Percentiles rank a stretch among this genome's conserved stretches.
Evolutionary conservation across 2,888 invertebrate species (phyloP).

Genomic region (Nineta flava): DNA sequence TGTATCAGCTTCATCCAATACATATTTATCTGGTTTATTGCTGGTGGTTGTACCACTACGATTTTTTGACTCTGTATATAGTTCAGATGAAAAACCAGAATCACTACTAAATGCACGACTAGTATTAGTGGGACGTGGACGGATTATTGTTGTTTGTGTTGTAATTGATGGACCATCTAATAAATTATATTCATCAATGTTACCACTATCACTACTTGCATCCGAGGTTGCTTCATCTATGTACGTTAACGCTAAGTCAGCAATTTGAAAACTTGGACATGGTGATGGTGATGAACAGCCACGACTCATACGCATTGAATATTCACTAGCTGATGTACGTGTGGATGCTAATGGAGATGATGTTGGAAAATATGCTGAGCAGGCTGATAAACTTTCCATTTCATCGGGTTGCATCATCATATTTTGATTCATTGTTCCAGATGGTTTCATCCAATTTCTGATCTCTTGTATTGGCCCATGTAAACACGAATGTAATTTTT

Average conservation of each 20-base stretch:
- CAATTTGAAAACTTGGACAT: conserved; percentile 26
- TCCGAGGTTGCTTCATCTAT: conserved; percentile 27
- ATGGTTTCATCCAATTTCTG: conserved; percentile 36
- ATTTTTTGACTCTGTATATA: conserved; percentile 29
- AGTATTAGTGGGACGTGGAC: conserved; percentile 4
- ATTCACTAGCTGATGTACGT: conserved; percentile 21
- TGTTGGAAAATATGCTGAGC: conserved; percentile 22
- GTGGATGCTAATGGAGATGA: conserved; percentile 11
- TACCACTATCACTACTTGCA: conserved; percentile 10
- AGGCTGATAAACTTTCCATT: conserved; percentile 27
- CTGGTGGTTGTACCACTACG: conserved; percentile 12
- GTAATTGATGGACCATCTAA: neutral
- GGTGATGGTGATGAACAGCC: conserved; percentile 17
- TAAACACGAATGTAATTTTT: conserved; percentile 39
- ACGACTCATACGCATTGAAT: conserved; percentile 15
- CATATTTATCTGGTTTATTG: conserved; percentile 25
- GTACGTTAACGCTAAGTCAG: conserved; percentile 26
- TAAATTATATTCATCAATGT: conserved; percentile 6
- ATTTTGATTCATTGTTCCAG: conserved; percentile 19
- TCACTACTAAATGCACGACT: conserved; percentile 28
- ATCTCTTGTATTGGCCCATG: conserved; percentile 39
- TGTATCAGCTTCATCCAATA: conserved; percentile 27
- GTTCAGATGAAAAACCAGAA: conserved; percentile 34
- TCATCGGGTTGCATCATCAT: conserved; percentile 22
- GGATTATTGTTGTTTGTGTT: neutral